Evolutionary conservation across 1,140 invertebrate genomes (phyloP), one percentile per base, ranked within the genome.

Genomic region (Gerris buenoi): DNA sequence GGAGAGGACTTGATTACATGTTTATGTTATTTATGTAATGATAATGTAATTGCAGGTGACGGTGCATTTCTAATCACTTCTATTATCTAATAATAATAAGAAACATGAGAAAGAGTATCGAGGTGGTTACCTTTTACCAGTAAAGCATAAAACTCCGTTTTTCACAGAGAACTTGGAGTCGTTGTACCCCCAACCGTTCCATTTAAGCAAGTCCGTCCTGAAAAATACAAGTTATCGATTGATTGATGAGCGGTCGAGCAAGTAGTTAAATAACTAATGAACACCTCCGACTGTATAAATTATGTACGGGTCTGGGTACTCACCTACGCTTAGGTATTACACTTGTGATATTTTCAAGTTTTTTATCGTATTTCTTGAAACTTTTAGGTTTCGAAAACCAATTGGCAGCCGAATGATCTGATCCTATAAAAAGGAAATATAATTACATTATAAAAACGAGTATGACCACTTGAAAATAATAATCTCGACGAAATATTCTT

Each of bases 101-200:
- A n/a, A n/a, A n/a, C n/a, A n/a, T n/a, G n/a, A n/a, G n/a, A n/a
- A n/a, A n/a, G n/a, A n/a, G n/a, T n/a, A n/a, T n/a, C n/a, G n/a
- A n/a, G n/a, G n/a, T 63, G 71, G 77, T 77, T 79, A 91, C 87
- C 88, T 84, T 70, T 85, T 80, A 57, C 91, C 90, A 57, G 84
- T 85, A 72, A 95, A 93, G 70, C 84, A 81, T 25, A 93, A 81
- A 25, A 82, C 71, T 15, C 65, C 68, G 18, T 74, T 81, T 72
- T 85, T 80, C 0, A 89, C 74, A 65, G 81, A 74, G 77, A 95
- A 96, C 72, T 85, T 81, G 0, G 91, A 91, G 78, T 99, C 95
- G 69, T 88, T 91, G 80, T 98, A 98, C 5, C 96, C 96, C 96
- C 96, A 99, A 58, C 96, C 96, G 80, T 97, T 95, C 95, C 95